Base-by-base conservation (phyloP, 2,888 invertebrate genomes). In the Thereva nobilitata region DNA sequence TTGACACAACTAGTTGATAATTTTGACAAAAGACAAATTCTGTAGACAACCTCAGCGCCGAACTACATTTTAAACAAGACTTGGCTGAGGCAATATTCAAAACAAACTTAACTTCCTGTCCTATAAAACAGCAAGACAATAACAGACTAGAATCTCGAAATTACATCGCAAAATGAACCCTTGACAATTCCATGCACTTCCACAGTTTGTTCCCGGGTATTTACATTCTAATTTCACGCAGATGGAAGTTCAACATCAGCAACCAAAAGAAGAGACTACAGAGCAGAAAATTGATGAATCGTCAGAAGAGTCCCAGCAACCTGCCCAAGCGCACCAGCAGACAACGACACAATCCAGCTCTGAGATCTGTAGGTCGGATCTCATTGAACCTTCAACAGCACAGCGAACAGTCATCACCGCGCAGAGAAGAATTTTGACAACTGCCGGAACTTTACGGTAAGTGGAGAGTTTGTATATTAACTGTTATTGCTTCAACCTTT, bases 351-450 rank as follows among this genome's bases (percentile, higher is more conserved):
- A 75, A 73, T 34, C 75, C 74, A 34, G 74, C 75, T 53, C 75
- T 73, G 56, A 50, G 9, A 6, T 4, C 23, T 3, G 4, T 7
- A 64, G 40, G 37, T 47, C 37, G 10, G 64, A 45, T 34, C 56
- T 64, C 34, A 56, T 45, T 5, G 56, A 64, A n/a, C 34, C 70
- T 52, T 5, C 70, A 64, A 37, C 65, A 23, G 42, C 52, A 23
- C 10, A 54, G 8, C 52, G 66, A 47, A 42, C 67, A 3, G 56
- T 57, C 10, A 63, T 64, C 6, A 47, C 63, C 6, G 59, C 45
- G 1, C 78, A 77, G 67, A 74, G 78, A 5, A 76, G 81, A 42
- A 81, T 81, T 57, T 73, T 81, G 35, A 81, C 81, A 68, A 81
- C 82, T 23, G 76, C 80, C 4, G 81, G 81, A 34, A 81, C 80